phyloP scores from a whole-genome alignment of 2,113 vertebrate species.

The Psittacara wagleri region DNA sequence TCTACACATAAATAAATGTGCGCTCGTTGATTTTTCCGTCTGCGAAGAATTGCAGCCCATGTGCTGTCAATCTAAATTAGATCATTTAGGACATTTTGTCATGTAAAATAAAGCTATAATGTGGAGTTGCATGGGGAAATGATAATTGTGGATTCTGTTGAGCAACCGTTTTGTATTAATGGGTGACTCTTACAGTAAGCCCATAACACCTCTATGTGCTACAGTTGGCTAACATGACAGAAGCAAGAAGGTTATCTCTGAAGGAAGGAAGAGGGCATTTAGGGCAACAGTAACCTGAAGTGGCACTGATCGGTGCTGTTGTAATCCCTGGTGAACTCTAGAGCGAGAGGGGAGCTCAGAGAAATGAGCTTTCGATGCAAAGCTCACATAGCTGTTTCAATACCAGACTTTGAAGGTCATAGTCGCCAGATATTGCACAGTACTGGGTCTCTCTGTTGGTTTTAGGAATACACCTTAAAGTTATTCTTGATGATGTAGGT shows the following conservation, averaged over 20 bases:
- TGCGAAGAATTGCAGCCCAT: background rate
- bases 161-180: background rate
- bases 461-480: rapidly evolving
- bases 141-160: conserved; percentile 36
- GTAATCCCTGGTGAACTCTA: background rate
- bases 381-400: background rate
- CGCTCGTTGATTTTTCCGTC: background rate
- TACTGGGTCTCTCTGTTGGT: too few species aligned
- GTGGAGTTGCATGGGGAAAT: background rate
- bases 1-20: conserved; percentile 33
- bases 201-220: background rate
- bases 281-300: background rate
- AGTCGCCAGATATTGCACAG: background rate
- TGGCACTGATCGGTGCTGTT: rapidly evolving
- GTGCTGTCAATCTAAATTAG: conserved; percentile 58
- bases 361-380: background rate
- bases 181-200: background rate
- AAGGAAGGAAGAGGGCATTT: background rate
- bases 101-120: conserved; percentile 39
- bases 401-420: rapidly evolving
- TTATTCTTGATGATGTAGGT: background rate
- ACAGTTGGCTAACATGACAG: background rate
- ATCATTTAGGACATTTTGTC: conserved; percentile 27
- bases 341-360: background rate
- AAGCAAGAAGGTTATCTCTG: background rate